phyloP scores from a whole-genome alignment of 1,140 invertebrate species.

The Thrips palmi region DNA sequence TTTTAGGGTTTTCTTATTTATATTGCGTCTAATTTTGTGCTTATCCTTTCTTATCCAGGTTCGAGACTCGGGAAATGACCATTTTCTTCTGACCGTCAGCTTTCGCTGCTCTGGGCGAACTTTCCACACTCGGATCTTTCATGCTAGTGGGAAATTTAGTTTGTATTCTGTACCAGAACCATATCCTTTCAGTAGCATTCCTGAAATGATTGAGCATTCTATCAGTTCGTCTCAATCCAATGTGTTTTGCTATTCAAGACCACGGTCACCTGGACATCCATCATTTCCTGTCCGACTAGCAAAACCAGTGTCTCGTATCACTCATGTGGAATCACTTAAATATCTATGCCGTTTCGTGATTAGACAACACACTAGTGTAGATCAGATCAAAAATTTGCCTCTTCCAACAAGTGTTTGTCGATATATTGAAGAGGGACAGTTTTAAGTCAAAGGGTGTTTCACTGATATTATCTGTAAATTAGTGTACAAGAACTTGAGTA shows the following conservation, averaged over 20 bases:
- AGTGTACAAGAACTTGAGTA: too few relatives aligned
- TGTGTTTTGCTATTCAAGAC: slow-evolving; percentile 53
- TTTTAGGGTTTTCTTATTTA: too few relatives aligned
- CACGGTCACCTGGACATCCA: slow-evolving; percentile 39
- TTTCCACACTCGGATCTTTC: slow-evolving; percentile 49
- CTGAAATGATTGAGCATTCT: slow-evolving; percentile 49
- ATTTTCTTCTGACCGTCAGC: slow-evolving; percentile 45
- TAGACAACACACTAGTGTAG: slow-evolving; percentile 44
- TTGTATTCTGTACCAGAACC: slow-evolving; percentile 43
- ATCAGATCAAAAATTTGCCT: slow-evolving; percentile 52
- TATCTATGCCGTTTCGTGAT: slow-evolving; percentile 63
- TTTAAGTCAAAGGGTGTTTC: too few relatives aligned
- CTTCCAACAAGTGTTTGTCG: slow-evolving; percentile 45
- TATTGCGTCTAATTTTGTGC: slow-evolving; percentile 21
- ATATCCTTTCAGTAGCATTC: slow-evolving; percentile 43
- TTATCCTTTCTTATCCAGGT: slow-evolving; percentile 14
- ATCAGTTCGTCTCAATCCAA: slow-evolving; percentile 45
- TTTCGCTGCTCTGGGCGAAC: slow-evolving; percentile 56
- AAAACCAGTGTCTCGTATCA: slow-evolving; percentile 57
- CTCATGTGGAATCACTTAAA: slow-evolving; percentile 49
- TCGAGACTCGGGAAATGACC: slow-evolving; percentile 36
- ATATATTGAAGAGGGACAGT: slow-evolving; percentile 39
- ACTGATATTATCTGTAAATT: too few relatives aligned
- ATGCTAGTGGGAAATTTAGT: slow-evolving; percentile 43
- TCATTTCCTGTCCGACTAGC: slow-evolving; percentile 54